These are phyloP conservation scores for Brachystomella parvula DNA, from an alignment of 1,140 invertebrate genomes.

Conservation along the genomic window DNA sequence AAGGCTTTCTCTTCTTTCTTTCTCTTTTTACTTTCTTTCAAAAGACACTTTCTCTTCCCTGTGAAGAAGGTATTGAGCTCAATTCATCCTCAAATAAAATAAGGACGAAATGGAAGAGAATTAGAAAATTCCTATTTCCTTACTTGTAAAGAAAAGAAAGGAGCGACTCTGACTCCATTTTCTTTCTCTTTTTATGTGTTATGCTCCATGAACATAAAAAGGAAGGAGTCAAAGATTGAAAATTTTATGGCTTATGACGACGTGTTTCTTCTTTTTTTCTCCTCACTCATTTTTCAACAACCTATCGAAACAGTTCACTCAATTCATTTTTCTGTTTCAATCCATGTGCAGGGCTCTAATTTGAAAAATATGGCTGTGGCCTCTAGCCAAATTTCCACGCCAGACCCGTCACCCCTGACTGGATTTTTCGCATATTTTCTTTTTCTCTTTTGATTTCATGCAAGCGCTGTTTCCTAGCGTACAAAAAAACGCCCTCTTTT, in stretches of 20 bases:
- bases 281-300: background rate
- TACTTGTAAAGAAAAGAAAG: background rate
- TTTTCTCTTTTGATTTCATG: background rate
- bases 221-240: slow-evolving; percentile 12
- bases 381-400: too few relatives aligned
- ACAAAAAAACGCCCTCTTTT: too few relatives aligned
- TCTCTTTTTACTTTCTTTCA: background rate
- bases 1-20: slow-evolving; percentile 1
- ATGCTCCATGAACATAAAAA: slow-evolving; percentile 13
- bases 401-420: too few relatives aligned
- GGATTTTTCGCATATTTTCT: background rate
- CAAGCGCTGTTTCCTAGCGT: background rate
- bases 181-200: background rate
- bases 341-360: too few relatives aligned
- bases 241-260: slow-evolving; percentile 13
- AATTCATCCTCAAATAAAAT: too few relatives aligned
- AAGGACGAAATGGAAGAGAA: slow-evolving; percentile 1
- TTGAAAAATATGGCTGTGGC: too few relatives aligned
- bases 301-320: too few relatives aligned
- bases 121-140: slow-evolving; percentile 4
- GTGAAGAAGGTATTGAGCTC: background rate
- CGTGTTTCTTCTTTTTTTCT: background rate
- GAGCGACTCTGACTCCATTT: background rate
- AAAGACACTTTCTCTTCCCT: too few relatives aligned
- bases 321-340: too few relatives aligned